These are phyloP conservation scores for Melipona beecheii DNA, from an alignment of 2,888 invertebrate genomes.

Conservation along the genomic window DNA sequence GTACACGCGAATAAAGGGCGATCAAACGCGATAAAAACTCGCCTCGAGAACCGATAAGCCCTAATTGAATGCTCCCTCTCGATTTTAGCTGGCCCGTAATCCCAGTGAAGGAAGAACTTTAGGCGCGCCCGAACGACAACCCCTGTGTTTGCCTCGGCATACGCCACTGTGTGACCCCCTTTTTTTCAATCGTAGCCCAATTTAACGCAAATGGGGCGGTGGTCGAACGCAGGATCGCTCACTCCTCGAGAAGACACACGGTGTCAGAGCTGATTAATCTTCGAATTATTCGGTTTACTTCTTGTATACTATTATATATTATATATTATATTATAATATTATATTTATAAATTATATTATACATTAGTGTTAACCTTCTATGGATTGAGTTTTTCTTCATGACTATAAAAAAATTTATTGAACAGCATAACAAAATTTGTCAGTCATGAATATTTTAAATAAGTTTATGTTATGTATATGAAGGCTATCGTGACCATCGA, in stretches of 20 bases:
- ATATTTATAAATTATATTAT: too few species aligned
- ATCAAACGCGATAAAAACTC: constrained; percentile 75
- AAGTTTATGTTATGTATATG: too few species aligned
- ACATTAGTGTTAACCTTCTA: too few species aligned
- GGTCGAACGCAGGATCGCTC: not conserved
- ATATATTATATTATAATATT: too few species aligned
- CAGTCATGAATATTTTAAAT: too few species aligned
- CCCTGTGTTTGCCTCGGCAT: constrained; percentile 4
- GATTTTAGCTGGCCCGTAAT: constrained; percentile 51
- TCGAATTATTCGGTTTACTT: too few species aligned
- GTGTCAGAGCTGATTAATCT: not conserved
- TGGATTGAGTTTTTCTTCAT: too few species aligned
- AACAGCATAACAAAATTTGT: too few species aligned
- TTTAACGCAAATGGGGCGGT: not conserved
- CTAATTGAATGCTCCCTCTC: constrained; percentile 71
- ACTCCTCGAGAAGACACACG: not conserved
- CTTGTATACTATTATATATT: too few species aligned
- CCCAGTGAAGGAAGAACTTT: constrained; percentile 27
- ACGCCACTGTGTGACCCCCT: not conserved
- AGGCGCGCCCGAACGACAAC: constrained; percentile 14
- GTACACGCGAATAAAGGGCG: constrained; percentile 70
- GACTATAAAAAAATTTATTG: too few species aligned
- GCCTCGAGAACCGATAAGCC: constrained; percentile 70
- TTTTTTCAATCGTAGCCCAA: not conserved
- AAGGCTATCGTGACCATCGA: too few species aligned